Percentiles rank a stretch among this genome's conserved stretches.
phyloP scores from a whole-genome alignment of 2,113 vertebrate genomes.

The Oceanodroma tethys region DNA sequence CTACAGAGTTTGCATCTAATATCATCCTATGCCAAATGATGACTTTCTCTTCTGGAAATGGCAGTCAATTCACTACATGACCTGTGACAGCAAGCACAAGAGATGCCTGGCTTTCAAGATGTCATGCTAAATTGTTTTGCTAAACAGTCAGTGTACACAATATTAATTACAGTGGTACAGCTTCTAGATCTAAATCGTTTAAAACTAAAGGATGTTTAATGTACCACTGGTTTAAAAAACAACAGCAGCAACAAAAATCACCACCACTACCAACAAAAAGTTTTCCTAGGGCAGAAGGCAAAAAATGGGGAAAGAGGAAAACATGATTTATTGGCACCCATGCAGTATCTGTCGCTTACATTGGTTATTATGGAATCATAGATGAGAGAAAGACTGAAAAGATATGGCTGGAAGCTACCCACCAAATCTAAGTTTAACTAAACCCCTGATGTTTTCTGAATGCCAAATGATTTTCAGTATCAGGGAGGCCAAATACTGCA shows the following conservation, averaged over 20 bases:
- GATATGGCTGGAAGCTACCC: neutral
- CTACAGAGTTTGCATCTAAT: neutral
- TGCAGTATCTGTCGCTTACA: neutral
- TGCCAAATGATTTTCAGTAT: neutral
- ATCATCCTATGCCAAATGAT: neutral
- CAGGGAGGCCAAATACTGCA: neutral
- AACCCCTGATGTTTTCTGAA: neutral
- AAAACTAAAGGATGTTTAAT: neutral
- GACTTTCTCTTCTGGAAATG: neutral
- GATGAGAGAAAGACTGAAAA: neutral
- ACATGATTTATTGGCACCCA: neutral
- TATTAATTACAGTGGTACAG: neutral
- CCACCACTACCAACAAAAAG: neutral
- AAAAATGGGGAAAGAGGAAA: neutral
- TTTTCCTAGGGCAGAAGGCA: neutral
- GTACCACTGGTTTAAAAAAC: neutral
- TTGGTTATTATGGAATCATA: neutral
- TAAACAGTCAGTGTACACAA: neutral
- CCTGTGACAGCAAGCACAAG: neutral
- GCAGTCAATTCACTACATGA: neutral
- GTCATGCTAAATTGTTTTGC: neutral
- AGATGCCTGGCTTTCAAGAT: neutral
- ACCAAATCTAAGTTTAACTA: neutral
- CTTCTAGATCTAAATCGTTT: neutral
- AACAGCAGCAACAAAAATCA: neutral